Conservation (phyloP, 2,797 vertebrate species). For the Helarctos malayanus region DNA sequence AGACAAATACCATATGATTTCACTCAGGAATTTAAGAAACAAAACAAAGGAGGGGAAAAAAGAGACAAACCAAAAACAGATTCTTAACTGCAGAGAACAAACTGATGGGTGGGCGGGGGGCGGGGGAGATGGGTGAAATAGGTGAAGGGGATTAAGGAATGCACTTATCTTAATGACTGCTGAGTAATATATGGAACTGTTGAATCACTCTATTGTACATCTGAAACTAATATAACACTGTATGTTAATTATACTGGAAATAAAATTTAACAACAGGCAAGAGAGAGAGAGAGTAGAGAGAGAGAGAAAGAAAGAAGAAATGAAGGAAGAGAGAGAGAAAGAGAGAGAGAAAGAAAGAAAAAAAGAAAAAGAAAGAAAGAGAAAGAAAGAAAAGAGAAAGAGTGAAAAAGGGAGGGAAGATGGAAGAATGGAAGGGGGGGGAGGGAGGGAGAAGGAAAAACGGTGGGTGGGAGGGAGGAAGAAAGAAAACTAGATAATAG, state of each 20-base stretch:
- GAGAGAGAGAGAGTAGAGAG: background rate
- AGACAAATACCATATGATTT: background rate
- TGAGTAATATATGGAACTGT: background rate
- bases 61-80: background rate
- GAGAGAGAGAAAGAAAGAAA: too few species aligned
- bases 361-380: too few species aligned
- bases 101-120: background rate
- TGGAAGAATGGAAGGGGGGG: too few species aligned
- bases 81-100: background rate
- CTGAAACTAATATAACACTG: background rate
- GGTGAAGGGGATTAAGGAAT: background rate
- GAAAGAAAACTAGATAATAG: background rate
- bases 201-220: background rate
- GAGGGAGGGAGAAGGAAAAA: too few species aligned
- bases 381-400: too few species aligned
- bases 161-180: background rate
- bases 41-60: background rate
- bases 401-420: too few species aligned
- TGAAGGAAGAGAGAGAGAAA: too few species aligned
- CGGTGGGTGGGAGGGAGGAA: background rate
- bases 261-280: background rate
- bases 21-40: background rate
- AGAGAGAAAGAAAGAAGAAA: background rate
- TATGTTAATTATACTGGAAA: background rate
- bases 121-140: background rate